Conservation (phyloP, 2,888 invertebrate species). For the Diaperis boleti region DNA sequence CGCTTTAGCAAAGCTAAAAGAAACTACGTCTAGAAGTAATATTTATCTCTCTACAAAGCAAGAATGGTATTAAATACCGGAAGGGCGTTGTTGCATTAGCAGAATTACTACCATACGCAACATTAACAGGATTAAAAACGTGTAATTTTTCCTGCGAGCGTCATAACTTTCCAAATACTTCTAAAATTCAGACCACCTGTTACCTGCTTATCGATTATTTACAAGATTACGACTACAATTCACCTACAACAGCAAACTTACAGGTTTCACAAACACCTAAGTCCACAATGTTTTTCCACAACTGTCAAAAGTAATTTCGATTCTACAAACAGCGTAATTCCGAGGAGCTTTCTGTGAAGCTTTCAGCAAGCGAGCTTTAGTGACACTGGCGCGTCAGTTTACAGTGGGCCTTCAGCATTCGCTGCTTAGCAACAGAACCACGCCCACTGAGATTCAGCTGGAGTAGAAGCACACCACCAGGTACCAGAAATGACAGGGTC, state of each 20-base stretch:
- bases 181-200: constrained; percentile 46
- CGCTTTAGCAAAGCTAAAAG: background rate
- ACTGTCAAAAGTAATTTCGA: constrained; percentile 29
- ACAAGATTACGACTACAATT: background rate
- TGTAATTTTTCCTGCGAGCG: background rate
- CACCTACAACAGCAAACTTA: constrained; percentile 36
- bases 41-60: background rate
- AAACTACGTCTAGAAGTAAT: too few relatives aligned
- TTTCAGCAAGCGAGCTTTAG: constrained; percentile 53
- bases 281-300: constrained; percentile 28
- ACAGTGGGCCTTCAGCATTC: constrained; percentile 60
- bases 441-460: constrained; percentile 57
- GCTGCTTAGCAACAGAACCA: constrained; percentile 63
- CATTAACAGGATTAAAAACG: constrained; percentile 23
- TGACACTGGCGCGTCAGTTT: constrained; percentile 59
- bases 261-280: constrained; percentile 20
- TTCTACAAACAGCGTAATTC: constrained; percentile 38
- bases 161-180: background rate
- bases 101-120: constrained; percentile 1
- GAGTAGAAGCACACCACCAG: constrained; percentile 46
- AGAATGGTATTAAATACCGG: constrained; percentile 16
- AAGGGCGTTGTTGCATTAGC: constrained; percentile 33
- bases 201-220: constrained; percentile 40
- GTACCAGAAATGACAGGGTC: constrained; percentile 38
- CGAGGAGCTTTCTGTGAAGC: constrained; percentile 38